Evolutionary conservation across 1,140 invertebrate genomes (phyloP).

Genomic region (Eriosoma lanigerum): DNA sequence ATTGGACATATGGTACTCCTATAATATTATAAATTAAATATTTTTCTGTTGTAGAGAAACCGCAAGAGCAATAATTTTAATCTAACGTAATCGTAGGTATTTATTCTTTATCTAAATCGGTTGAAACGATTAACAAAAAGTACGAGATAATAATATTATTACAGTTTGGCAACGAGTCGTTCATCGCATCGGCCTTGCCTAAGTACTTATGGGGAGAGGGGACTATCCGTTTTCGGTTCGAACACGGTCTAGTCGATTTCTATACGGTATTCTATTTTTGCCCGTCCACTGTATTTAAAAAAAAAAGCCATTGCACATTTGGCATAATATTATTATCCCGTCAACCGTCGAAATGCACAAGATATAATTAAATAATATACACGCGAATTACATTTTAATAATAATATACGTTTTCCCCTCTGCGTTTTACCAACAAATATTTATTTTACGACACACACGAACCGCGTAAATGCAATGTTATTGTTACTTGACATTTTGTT

Average conservation of each 20-base stretch:
- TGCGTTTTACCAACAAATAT: neutral
- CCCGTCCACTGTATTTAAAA: no score
- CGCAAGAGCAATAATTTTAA: no score
- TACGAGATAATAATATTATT: neutral
- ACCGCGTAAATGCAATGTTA: no score
- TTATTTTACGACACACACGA: neutral
- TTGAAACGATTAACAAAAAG: neutral
- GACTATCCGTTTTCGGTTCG: neutral
- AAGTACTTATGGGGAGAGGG: neutral
- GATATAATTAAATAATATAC: neutral
- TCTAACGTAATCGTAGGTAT: no score
- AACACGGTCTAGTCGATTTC: neutral
- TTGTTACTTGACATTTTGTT: no score
- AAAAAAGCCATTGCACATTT: neutral
- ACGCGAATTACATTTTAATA: neutral
- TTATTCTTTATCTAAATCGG: no score
- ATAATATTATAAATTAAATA: no score
- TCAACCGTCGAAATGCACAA: slow-evolving; percentile 12
- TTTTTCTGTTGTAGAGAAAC: no score
- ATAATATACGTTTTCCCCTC: neutral
- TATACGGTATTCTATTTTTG: slow-evolving; percentile 37
- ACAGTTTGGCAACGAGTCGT: slow-evolving; percentile 7
- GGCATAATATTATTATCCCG: no score
- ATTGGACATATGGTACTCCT: no score
- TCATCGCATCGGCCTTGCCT: neutral